These are phyloP conservation scores for Aphis craccivora DNA, from an alignment of 1,140 invertebrate species.

Conservation along the genomic window DNA sequence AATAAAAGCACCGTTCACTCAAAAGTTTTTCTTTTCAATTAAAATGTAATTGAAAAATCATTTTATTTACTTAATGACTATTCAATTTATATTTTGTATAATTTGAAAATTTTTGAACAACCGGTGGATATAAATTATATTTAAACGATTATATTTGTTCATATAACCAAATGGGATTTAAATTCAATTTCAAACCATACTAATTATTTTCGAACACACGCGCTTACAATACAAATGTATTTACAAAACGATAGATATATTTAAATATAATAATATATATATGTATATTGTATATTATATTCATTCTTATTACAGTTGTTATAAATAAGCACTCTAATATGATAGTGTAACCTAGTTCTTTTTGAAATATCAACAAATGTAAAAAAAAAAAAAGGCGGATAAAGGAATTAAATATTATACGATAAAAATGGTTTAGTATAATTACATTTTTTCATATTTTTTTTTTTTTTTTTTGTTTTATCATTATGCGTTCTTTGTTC, in stretches of 20 bases:
- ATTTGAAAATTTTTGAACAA: background rate
- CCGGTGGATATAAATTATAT: background rate
- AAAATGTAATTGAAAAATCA: conserved; percentile 5
- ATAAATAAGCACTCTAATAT: background rate
- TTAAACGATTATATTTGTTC: background rate
- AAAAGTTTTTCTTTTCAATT: conserved; percentile 11
- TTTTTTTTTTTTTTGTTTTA: background rate
- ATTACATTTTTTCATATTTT: background rate
- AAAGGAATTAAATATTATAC: background rate
- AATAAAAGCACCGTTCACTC: background rate
- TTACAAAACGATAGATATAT: background rate
- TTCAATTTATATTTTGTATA: background rate
- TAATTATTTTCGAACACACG: background rate
- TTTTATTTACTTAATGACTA: background rate
- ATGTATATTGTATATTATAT: background rate
- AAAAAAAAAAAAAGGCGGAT: background rate
- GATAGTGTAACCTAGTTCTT: background rate
- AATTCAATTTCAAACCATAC: background rate
- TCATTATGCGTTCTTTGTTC: background rate
- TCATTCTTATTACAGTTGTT: background rate
- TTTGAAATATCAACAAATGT: background rate
- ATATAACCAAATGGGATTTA: background rate
- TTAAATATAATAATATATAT: background rate
- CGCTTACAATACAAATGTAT: background rate
- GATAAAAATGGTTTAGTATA: background rate